Evolutionary conservation across 1,140 invertebrate genomes (phyloP).

Genomic region (Drosophila littoralis): DNA sequence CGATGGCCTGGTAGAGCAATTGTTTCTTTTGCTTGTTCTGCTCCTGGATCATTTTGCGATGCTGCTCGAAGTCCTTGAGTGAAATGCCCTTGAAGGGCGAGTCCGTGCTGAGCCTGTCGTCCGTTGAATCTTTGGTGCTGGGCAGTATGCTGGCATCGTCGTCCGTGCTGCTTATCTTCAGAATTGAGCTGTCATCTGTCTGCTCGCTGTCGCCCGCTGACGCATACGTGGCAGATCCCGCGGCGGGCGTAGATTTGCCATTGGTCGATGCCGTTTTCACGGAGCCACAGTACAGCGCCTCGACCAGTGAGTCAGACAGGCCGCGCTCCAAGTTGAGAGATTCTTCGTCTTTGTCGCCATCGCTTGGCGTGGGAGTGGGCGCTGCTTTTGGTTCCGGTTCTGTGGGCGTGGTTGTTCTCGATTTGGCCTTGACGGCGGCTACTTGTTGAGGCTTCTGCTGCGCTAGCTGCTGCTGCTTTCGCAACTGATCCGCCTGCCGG

Average conservation of each 20-base stretch:
- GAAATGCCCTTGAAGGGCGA: constrained; percentile 82
- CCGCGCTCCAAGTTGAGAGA: constrained; percentile 63
- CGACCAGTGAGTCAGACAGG: constrained; percentile 72
- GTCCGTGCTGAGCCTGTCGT: constrained; percentile 58
- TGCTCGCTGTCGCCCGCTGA: constrained; percentile 37
- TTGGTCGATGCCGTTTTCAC: constrained; percentile 23
- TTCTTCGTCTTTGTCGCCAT: constrained; percentile 40
- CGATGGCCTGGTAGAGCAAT: constrained; percentile 89
- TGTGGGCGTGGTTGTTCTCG: constrained; percentile 41
- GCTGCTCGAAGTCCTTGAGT: constrained; percentile 88
- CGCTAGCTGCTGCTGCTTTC: constrained; percentile 55
- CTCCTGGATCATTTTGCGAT: constrained; percentile 91
- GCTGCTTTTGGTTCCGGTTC: constrained; percentile 25
- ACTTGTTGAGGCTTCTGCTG: constrained; percentile 47
- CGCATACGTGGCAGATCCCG: constrained; percentile 56
- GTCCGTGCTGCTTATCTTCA: constrained; percentile 55
- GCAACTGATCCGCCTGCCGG: constrained; percentile 66
- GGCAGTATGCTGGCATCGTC: constrained; percentile 61
- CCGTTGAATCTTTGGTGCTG: constrained; percentile 45
- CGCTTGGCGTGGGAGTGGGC: constrained; percentile 41
- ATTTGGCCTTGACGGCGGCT: constrained; percentile 45
- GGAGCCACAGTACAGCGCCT: constrained; percentile 68
- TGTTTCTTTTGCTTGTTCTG: constrained; percentile 91
- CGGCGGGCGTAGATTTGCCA: constrained; percentile 5
- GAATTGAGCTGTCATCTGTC: constrained; percentile 65